A percentile compares a stretch with the other conserved stretches of the same genome.
Evolutionary conservation across 2,888 invertebrate genomes (phyloP).

Genomic region (Zeuzera pyrina): DNA sequence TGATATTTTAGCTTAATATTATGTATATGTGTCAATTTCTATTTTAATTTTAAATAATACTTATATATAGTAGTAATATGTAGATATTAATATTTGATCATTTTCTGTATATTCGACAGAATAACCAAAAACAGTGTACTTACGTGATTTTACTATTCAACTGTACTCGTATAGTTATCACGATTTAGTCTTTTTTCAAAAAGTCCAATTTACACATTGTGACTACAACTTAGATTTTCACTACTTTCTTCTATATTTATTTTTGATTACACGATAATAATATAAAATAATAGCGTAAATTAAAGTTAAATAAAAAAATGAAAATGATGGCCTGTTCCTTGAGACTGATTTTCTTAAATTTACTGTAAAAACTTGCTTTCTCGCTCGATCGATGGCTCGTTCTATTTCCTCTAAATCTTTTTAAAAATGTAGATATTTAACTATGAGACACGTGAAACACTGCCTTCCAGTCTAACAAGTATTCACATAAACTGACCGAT

Average conservation of each 20-base stretch:
- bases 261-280: too few species aligned
- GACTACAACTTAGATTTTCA: too few species aligned
- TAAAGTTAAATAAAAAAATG: slow-evolving; percentile 29
- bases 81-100: background rate
- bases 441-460: too few species aligned
- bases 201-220: too few species aligned
- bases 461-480: too few species aligned
- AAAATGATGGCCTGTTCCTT: slow-evolving; percentile 67
- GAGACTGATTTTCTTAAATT: slow-evolving; percentile 68
- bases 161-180: background rate
- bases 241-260: too few species aligned
- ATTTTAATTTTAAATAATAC: slow-evolving; percentile 2
- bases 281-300: slow-evolving; percentile 36
- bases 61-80: slow-evolving; percentile 7
- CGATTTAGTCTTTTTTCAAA: too few species aligned
- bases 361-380: slow-evolving; percentile 3
- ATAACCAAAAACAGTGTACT: background rate
- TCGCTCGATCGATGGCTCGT: slow-evolving; percentile 3
- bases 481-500: too few species aligned
- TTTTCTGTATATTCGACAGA: background rate
- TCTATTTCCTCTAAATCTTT: background rate
- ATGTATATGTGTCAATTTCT: background rate
- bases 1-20: too few species aligned
- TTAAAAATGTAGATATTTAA: background rate
- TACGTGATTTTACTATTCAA: background rate